phyloP scores from a whole-genome alignment of 2,797 vertebrate genomes.

The Zenarchopterus dispar region DNA sequence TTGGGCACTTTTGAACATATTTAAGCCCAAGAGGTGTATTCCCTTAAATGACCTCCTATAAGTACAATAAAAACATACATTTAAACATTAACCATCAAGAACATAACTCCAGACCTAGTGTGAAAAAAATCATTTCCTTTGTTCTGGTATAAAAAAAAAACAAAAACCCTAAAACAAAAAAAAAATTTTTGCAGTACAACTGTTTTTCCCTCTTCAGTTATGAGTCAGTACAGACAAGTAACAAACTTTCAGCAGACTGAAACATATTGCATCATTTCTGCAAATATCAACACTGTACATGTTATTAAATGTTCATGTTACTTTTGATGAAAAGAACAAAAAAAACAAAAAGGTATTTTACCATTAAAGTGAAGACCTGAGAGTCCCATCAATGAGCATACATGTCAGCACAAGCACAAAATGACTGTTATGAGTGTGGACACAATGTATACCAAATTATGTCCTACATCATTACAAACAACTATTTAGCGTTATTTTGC shows the following conservation, averaged over 20 bases:
- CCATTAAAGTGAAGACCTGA: constrained; percentile 26
- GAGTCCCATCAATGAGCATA: constrained; percentile 5
- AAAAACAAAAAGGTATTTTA: too few relatives aligned
- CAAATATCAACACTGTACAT: too few relatives aligned
- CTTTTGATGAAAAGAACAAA: too few relatives aligned
- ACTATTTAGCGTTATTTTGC: background rate
- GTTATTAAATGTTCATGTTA: too few relatives aligned
- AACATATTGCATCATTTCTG: too few relatives aligned
- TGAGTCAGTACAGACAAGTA: too few relatives aligned
- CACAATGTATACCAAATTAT: background rate
- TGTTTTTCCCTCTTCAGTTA: too few relatives aligned
- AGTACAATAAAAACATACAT: background rate
- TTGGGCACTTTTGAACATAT: background rate
- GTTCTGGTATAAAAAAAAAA: background rate
- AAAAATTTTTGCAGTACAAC: too few relatives aligned
- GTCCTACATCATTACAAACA: constrained; percentile 30
- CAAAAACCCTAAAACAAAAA: too few relatives aligned
- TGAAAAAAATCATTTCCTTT: background rate
- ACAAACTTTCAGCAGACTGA: too few relatives aligned
- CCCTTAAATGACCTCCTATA: background rate
- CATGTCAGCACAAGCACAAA: constrained; percentile 1
- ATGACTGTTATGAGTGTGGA: background rate
- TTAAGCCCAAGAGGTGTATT: background rate
- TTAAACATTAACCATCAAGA: background rate
- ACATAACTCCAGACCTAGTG: background rate